Percentiles rank a stretch among this genome's conserved stretches.
Evolutionary conservation across 2,113 vertebrate genomes (phyloP).

Genomic region (Thalassoma bifasciatum): DNA sequence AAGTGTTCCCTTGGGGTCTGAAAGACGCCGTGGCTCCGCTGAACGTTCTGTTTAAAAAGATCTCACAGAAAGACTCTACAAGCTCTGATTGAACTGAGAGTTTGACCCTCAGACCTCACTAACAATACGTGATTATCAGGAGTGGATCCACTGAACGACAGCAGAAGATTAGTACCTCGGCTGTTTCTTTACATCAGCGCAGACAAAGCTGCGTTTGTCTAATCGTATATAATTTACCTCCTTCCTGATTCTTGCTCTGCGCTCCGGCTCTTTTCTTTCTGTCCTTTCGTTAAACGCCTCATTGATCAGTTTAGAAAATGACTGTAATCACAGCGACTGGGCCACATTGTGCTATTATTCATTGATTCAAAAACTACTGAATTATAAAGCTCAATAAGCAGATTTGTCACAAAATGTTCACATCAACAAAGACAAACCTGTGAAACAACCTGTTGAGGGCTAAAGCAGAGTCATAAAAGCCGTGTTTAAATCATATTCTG

Average conservation of each 20-base stretch:
- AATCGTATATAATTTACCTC: constrained; percentile 57
- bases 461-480: no score
- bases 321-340: constrained; percentile 60
- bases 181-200: constrained; percentile 32
- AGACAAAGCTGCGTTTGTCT: constrained; percentile 59
- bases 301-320: constrained; percentile 62
- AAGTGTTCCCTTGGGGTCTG: constrained; percentile 42
- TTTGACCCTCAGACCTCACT: constrained; percentile 23
- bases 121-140: constrained; percentile 66
- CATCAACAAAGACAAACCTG: neutral
- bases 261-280: constrained; percentile 9
- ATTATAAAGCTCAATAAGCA: neutral
- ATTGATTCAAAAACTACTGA: constrained; percentile 39
- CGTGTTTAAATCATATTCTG: no score
- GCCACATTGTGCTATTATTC: constrained; percentile 42
- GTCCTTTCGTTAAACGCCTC: neutral
- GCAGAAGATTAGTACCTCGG: constrained; percentile 47
- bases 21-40: constrained; percentile 34
- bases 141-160: constrained; percentile 58
- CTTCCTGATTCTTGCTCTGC: constrained; percentile 36
- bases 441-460: neutral
- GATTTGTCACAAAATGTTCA: constrained; percentile 1
- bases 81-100: constrained; percentile 55
- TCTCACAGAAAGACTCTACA: constrained; percentile 14
- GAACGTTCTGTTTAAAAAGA: constrained; percentile 27